Percentiles rank a stretch among this genome's conserved stretches.
Conservation (phyloP, 1,140 invertebrate genomes). For the Caenorhabditis remanei region DNA sequence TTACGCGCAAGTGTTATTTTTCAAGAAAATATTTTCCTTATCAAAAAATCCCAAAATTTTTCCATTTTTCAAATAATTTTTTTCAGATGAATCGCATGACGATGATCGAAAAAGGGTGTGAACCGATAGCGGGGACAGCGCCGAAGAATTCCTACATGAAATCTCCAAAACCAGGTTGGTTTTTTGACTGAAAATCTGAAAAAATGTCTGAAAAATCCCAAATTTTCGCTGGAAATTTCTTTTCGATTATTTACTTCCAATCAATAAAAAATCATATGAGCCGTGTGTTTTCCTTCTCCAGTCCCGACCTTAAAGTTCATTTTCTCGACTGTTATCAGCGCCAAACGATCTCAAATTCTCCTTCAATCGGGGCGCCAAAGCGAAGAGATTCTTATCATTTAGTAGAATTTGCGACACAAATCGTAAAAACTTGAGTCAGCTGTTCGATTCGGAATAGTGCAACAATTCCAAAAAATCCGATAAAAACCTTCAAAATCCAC, state of each 20-base stretch:
- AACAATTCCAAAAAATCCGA: no score
- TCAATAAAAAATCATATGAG: no score
- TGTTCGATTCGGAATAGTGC: no score
- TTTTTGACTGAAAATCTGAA: background rate
- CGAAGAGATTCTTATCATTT: background rate
- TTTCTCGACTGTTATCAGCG: background rate
- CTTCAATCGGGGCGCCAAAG: background rate
- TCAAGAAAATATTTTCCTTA: background rate
- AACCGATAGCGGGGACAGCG: background rate
- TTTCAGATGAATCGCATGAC: constrained; percentile 50
- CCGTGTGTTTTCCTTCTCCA: no score
- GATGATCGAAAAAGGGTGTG: constrained; percentile 29
- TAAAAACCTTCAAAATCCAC: background rate
- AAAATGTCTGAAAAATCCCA: background rate
- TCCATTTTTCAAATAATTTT: background rate
- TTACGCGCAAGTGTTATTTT: background rate
- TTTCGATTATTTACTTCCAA: no score
- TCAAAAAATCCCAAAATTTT: background rate
- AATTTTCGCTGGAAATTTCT: no score
- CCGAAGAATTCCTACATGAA: constrained; percentile 39
- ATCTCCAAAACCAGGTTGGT: constrained; percentile 24
- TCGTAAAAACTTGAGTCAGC: no score
- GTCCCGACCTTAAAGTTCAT: background rate
- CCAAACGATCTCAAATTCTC: background rate
- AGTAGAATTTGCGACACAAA: no score